Evolutionary conservation across 1,140 invertebrate genomes (phyloP).

Genomic region (Helicoverpa zea): DNA sequence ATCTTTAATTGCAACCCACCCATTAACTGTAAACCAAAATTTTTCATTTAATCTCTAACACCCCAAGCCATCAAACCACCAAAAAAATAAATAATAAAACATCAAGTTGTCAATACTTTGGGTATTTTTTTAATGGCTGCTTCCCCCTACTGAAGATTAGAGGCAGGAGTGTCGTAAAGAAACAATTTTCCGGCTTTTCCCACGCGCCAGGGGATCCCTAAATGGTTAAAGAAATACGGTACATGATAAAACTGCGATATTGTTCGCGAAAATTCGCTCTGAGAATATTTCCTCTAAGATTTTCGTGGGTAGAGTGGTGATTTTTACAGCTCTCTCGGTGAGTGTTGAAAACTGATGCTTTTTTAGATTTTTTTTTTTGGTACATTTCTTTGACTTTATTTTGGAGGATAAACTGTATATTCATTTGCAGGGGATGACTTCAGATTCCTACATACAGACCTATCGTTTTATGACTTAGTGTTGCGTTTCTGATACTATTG

Average conservation of each 20-base stretch:
- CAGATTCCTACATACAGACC: too few relatives aligned
- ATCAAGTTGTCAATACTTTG: constrained; percentile 75
- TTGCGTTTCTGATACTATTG: too few relatives aligned
- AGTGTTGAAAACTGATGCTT: neutral
- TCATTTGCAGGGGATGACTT: too few relatives aligned
- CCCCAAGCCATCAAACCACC: constrained; percentile 18
- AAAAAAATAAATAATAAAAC: constrained; percentile 70
- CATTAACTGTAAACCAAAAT: neutral
- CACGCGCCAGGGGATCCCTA: constrained; percentile 63
- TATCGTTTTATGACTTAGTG: too few relatives aligned
- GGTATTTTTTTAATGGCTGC: constrained; percentile 44
- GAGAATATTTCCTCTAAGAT: constrained; percentile 10
- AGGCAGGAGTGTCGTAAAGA: constrained; percentile 81
- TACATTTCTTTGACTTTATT: too few relatives aligned
- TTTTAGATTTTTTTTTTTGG: neutral
- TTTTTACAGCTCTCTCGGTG: neutral
- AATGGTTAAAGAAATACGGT: constrained; percentile 70
- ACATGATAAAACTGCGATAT: constrained; percentile 83
- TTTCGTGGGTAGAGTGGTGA: constrained; percentile 18
- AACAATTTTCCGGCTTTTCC: constrained; percentile 82
- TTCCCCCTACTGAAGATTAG: constrained; percentile 72
- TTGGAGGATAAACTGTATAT: too few relatives aligned
- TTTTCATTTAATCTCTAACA: neutral
- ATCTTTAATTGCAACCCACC: neutral
- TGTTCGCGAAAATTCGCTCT: constrained; percentile 48